Conservation (phyloP, 2,797 vertebrate species). For the Remorina albescens region DNA sequence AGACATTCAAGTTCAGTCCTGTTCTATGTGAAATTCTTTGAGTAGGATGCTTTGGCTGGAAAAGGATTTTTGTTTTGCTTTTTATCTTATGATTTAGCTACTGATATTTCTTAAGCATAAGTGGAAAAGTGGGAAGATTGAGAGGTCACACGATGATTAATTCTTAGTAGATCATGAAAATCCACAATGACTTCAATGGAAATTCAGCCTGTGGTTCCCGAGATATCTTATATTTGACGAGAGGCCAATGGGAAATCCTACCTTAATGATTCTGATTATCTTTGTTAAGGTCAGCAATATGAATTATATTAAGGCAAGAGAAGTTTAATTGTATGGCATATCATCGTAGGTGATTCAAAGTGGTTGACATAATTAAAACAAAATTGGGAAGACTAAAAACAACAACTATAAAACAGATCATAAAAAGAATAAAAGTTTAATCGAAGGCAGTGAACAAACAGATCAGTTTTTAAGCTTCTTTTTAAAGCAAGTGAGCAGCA, state of each 20-base stretch:
- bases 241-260: not conserved
- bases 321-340: too few species aligned
- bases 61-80: slow-evolving; percentile 22
- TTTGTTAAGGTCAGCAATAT: not conserved
- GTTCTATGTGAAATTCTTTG: slow-evolving; percentile 27
- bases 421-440: too few species aligned
- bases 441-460: too few species aligned
- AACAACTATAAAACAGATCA: too few species aligned
- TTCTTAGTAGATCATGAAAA: not conserved
- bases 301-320: not conserved
- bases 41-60: slow-evolving; percentile 4
- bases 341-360: too few species aligned
- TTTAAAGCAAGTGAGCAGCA: too few species aligned
- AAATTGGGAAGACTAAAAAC: too few species aligned
- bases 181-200: not conserved
- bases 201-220: not conserved
- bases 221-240: not conserved
- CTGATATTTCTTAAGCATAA: slow-evolving; percentile 3
- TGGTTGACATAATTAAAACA: too few species aligned
- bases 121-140: not conserved
- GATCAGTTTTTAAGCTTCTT: too few species aligned
- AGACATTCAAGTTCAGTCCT: slow-evolving; percentile 67
- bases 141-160: not conserved
- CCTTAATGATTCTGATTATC: not conserved
- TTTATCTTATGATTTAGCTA: slow-evolving; percentile 7